Conservation (phyloP, 2,113 vertebrate species). For the Rousettus leschenaultii region DNA sequence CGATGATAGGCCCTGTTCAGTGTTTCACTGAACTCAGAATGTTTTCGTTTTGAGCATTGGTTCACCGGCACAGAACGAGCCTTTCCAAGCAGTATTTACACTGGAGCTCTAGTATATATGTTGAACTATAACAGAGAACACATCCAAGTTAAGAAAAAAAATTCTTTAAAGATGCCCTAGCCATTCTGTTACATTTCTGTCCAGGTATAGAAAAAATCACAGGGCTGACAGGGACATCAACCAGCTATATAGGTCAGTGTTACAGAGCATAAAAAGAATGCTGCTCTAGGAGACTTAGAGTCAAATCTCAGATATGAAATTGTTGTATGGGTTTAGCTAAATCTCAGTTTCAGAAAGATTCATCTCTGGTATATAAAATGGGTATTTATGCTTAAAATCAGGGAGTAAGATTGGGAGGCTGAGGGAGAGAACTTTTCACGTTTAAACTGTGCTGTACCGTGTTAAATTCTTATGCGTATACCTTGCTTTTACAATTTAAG, state of each 20-base stretch:
- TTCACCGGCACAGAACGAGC: not conserved
- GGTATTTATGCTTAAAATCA: not conserved
- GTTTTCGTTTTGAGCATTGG: not conserved
- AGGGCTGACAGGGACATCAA: not conserved
- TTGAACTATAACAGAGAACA: not conserved
- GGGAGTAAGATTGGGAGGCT: not conserved
- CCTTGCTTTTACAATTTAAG: not conserved
- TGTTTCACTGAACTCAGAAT: not conserved
- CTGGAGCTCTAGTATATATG: not conserved
- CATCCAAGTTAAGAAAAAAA: not conserved
- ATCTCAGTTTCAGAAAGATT: not conserved
- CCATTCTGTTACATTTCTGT: not conserved
- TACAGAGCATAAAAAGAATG: not conserved
- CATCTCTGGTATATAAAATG: not conserved
- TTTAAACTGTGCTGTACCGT: not conserved
- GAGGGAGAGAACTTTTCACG: not conserved
- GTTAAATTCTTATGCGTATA: not conserved
- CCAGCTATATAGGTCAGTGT: not conserved
- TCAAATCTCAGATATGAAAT: not conserved
- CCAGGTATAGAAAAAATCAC: not conserved
- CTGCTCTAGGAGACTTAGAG: not conserved
- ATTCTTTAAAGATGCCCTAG: not conserved
- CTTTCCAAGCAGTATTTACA: not conserved
- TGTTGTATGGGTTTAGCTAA: not conserved
- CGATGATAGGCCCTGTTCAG: too few species aligned